Evolutionary conservation across 2,888 invertebrate species (phyloP).

Genomic region (Meghimatium bilineatum): DNA sequence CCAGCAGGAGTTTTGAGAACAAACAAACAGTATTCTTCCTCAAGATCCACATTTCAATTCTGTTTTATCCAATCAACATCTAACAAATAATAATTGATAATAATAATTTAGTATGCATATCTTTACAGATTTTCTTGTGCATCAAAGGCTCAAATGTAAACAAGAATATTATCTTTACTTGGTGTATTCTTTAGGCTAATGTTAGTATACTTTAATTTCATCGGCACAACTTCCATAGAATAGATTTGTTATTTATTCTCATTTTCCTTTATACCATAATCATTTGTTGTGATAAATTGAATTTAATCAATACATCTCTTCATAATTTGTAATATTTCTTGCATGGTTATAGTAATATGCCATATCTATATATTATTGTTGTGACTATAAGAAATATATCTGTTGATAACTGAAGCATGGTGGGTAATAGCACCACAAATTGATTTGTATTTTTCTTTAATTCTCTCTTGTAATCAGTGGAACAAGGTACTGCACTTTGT

Average conservation of each 20-base stretch:
- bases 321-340: not conserved
- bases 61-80: not conserved
- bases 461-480: constrained; percentile 17
- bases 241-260: not conserved
- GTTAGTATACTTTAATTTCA: constrained; percentile 10
- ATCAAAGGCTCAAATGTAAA: constrained; percentile 31
- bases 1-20: too few relatives aligned
- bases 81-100: not conserved
- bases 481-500: constrained; percentile 32
- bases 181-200: not conserved
- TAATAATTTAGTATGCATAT: constrained; percentile 14
- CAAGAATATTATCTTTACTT: not conserved
- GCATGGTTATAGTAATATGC: not conserved
- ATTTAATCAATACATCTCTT: not conserved
- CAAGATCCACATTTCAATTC: not conserved
- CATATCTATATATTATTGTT: not conserved
- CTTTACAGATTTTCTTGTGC: constrained; percentile 35
- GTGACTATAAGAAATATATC: not conserved
- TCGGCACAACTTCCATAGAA: not conserved
- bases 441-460: constrained; percentile 14
- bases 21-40: too few relatives aligned
- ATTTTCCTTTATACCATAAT: not conserved
- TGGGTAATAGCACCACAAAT: not conserved
- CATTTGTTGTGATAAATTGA: not conserved
- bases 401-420: not conserved